Percentiles rank a stretch among this genome's conserved stretches.
phyloP scores from a whole-genome alignment of 2,888 invertebrate species.

The Ligdia adustata region DNA sequence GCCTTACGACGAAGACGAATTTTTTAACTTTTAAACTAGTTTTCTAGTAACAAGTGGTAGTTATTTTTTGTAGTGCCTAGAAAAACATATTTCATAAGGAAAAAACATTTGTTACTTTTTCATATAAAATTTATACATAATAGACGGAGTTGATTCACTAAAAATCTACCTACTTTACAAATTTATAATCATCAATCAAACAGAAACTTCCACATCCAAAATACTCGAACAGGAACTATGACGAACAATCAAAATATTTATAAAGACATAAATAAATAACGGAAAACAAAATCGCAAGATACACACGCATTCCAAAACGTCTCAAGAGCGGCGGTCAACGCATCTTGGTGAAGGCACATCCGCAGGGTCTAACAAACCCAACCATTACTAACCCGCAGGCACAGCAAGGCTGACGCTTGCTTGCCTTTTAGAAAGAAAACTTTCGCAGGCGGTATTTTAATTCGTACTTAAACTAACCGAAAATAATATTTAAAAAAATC shows the following conservation, averaged over 20 bases:
- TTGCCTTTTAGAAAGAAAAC: slow-evolving; percentile 36
- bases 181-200: no score
- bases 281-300: slow-evolving; percentile 17
- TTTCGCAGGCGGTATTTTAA: no score
- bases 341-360: slow-evolving; percentile 54
- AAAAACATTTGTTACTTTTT: no score
- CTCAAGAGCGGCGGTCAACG: slow-evolving; percentile 50
- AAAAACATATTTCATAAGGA: no score
- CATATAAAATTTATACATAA: no score
- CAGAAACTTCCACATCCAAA: no score
- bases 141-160: no score
- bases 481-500: slow-evolving; percentile 17
- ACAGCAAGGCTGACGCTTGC: slow-evolving; percentile 62
- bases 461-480: slow-evolving; percentile 6
- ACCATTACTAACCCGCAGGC: slow-evolving; percentile 66
- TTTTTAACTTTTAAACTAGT: slow-evolving; percentile 67
- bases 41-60: no score
- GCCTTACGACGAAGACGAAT: slow-evolving; percentile 71
- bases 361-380: slow-evolving; percentile 32
- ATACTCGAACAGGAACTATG: no score
- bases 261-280: slow-evolving; percentile 2
- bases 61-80: no score
- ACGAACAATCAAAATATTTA: neutral
- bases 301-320: slow-evolving; percentile 20
- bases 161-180: no score